Evolutionary conservation across 2,113 vertebrate genomes (phyloP).

Genomic region (human): DNA sequence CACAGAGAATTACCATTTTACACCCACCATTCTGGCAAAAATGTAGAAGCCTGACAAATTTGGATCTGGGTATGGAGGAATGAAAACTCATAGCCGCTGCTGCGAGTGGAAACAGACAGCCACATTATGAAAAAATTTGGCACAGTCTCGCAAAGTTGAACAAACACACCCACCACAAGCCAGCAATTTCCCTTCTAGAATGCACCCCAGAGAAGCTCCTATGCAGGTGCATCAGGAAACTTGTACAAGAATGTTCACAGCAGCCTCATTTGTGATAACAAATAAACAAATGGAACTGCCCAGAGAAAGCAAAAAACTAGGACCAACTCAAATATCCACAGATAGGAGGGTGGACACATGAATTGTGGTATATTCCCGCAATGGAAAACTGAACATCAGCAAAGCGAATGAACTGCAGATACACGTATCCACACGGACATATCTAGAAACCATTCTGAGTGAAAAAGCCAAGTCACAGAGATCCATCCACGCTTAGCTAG

Average conservation of each 20-base stretch:
- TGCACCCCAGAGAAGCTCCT: neutral
- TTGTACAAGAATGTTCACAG: accelerated
- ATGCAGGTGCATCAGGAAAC: neutral
- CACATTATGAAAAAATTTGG: neutral
- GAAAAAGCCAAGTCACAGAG: neutral
- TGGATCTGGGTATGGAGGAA: neutral
- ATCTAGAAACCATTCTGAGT: accelerated
- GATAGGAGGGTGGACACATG: neutral
- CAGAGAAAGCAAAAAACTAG: neutral
- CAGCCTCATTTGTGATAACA: neutral
- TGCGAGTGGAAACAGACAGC: neutral
- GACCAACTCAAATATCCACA: accelerated
- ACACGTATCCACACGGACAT: accelerated
- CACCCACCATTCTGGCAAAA: neutral
- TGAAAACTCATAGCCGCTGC: neutral
- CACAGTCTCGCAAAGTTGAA: neutral
- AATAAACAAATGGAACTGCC: neutral
- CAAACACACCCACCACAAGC: neutral
- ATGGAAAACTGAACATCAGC: too few relatives aligned
- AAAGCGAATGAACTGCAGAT: accelerated
- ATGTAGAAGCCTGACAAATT: neutral
- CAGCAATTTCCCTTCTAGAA: neutral
- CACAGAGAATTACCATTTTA: neutral
- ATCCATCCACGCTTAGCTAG: accelerated
- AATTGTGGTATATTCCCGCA: accelerated